Evolutionary conservation across 2,113 vertebrate genomes (phyloP).

Genomic region (Gambusia affinis): DNA sequence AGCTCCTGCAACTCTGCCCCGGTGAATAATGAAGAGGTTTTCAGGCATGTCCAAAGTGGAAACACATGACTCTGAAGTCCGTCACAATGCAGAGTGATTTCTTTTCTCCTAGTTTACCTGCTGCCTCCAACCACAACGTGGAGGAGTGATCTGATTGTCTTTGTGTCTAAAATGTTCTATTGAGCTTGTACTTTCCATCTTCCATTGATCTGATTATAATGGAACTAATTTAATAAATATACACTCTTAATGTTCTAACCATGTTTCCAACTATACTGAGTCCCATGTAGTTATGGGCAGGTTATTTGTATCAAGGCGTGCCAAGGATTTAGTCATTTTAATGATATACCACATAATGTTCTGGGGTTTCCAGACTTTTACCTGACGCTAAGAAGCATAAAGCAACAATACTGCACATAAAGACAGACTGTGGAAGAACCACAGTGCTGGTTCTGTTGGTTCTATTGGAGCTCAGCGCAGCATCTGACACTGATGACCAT

Average conservation of each 20-base stretch:
- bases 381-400: too few relatives aligned
- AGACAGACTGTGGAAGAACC: too few relatives aligned
- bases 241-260: not conserved
- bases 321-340: too few relatives aligned
- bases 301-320: too few relatives aligned
- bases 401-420: too few relatives aligned
- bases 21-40: conserved; percentile 90
- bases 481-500: too few relatives aligned
- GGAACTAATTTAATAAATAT: not conserved
- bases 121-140: conserved; percentile 36
- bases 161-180: not conserved
- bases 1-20: conserved; percentile 88
- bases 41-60: conserved; percentile 94
- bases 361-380: too few relatives aligned
- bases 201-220: not conserved
- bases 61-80: conserved; percentile 89
- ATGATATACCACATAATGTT: too few relatives aligned
- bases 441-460: too few relatives aligned
- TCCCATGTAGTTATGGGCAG: too few relatives aligned
- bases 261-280: too few relatives aligned
- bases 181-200: not conserved
- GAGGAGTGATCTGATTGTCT: not conserved
- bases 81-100: conserved; percentile 82
- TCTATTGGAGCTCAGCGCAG: too few relatives aligned
- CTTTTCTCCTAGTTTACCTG: conserved; percentile 72